A percentile compares a stretch with the other conserved stretches of the same genome.
phyloP scores from a whole-genome alignment of 1,140 invertebrate genomes.

The Holcopasites calliopsidis region DNA sequence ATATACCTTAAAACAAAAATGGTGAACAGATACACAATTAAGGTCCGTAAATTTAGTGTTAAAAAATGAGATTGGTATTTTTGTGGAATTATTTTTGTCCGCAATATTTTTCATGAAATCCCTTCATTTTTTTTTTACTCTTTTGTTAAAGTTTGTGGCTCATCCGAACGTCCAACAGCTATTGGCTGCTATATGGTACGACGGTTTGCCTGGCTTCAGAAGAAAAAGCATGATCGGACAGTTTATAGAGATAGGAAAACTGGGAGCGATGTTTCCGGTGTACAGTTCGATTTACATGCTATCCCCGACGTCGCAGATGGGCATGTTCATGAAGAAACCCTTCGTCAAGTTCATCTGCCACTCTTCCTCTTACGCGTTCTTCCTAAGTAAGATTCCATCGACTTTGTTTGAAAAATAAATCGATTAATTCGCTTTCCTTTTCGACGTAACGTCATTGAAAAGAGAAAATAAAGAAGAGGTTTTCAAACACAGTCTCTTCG shows the following conservation, averaged over 20 bases:
- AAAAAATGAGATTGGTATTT: no score
- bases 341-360: slow-evolving; percentile 97
- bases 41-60: no score
- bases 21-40: no score
- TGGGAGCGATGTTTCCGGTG: slow-evolving; percentile 92
- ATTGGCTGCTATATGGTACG: slow-evolving; percentile 94
- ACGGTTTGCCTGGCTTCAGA: slow-evolving; percentile 93
- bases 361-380: slow-evolving; percentile 93
- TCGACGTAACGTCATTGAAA: background rate
- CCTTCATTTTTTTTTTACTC: background rate
- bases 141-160: slow-evolving; percentile 88
- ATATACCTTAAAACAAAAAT: no score
- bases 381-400: slow-evolving; percentile 85
- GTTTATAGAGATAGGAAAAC: slow-evolving; percentile 87
- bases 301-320: slow-evolving; percentile 89
- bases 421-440: no score
- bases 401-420: background rate
- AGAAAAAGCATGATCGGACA: slow-evolving; percentile 88
- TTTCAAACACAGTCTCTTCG: background rate
- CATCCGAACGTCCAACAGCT: slow-evolving; percentile 96
- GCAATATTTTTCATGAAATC: background rate
- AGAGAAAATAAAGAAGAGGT: background rate
- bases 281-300: slow-evolving; percentile 92
- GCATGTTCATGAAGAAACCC: slow-evolving; percentile 92
- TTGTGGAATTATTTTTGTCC: no score